Evolutionary conservation across 2,797 vertebrate species (phyloP).

Genomic region (Chloroceryle amazona): DNA sequence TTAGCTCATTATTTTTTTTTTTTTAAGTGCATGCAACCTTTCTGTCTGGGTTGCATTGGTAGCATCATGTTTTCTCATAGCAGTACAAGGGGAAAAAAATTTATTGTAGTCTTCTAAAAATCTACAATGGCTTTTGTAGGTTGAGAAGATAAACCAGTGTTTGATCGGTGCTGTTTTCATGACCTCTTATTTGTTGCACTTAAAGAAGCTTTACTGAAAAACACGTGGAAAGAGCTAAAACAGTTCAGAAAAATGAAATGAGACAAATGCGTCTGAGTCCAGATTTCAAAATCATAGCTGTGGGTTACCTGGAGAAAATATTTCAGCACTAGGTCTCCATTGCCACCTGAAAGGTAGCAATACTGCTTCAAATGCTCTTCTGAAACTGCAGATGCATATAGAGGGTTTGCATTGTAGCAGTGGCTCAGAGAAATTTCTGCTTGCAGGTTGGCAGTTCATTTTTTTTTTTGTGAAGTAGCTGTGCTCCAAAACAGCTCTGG

Average conservation of each 20-base stretch:
- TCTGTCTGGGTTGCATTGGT: not conserved
- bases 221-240: not conserved
- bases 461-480: not conserved
- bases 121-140: not conserved
- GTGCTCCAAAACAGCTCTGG: not conserved
- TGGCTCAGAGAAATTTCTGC: not conserved
- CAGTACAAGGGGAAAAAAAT: not conserved
- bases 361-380: not conserved
- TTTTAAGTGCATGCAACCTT: not conserved
- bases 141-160: not conserved
- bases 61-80: not conserved
- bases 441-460: not conserved
- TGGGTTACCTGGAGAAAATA: not conserved
- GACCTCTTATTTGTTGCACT: not conserved
- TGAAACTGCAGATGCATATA: not conserved
- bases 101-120: not conserved
- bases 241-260: not conserved
- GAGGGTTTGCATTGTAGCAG: not conserved
- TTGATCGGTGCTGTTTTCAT: not conserved
- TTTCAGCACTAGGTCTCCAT: not conserved
- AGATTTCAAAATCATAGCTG: not conserved
- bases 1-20: not conserved
- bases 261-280: accelerated
- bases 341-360: not conserved
- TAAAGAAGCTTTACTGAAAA: not conserved